Evolutionary conservation across 2,888 invertebrate species (phyloP), one percentile per base, ranked within the genome.

Genomic region (Electrophaes corylata): DNA sequence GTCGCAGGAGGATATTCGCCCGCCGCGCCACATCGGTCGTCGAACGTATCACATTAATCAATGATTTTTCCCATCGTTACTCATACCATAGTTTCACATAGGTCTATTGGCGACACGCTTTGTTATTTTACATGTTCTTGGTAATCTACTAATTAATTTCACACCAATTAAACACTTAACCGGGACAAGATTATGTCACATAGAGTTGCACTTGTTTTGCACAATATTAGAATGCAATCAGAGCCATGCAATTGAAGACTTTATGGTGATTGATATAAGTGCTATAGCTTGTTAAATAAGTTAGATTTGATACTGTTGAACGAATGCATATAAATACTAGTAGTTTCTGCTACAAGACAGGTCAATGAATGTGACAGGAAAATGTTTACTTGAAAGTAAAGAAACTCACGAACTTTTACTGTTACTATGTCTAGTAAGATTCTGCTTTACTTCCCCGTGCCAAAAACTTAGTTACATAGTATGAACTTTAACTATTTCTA

Each of bases 131-230:
- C 14, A 11, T 37, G 54, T 55, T 60, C 55, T 59, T 46, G 43
- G 55, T 65, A 55, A 65, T 61, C 44, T 50, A 50, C 41, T 57
- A 46, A 63, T 61, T 60, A 59, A 29, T 44, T 57, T 53, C 57
- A 60, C 60, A 54, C 45, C 54, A 64, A 66, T 66, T 66, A 66
- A 66, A 64, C 61, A 63, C 54, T 55, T 49, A 65, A 64, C 52
- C 12, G 33, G 61, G 55, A 47, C 57, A 55, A 35, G 35, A 57
- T 64, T 63, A 53, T 55, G 60, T 58, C 58, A 63, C 44, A 49
- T 48, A 23, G 26, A 40, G 23, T 58, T 59, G 53, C 48, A 56
- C 52, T 52, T 12, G 23, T 48, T 60, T 65, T 55, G 16, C 61
- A 60, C 55, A 56, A 57, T 47, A 46, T 47, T 46, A 16, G 39